phyloP scores from a whole-genome alignment of 2,888 invertebrate genomes.

The Neria commutata region DNA sequence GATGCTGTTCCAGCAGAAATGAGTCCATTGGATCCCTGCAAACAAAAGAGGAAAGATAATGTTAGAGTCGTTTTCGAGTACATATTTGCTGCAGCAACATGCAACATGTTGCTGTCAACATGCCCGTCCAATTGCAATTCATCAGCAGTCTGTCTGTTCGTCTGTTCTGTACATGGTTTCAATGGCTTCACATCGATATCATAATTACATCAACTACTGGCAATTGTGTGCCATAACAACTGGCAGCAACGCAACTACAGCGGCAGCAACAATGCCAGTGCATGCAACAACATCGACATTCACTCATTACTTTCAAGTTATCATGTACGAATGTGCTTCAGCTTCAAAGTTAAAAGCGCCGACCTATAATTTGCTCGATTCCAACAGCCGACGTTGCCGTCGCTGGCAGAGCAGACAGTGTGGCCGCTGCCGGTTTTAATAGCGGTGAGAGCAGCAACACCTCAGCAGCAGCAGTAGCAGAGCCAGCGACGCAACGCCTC shows the following conservation, averaged over 20 bases:
- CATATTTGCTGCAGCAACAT: neutral
- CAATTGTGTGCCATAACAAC: constrained; percentile 21
- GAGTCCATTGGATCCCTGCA: constrained; percentile 62
- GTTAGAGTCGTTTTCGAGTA: neutral
- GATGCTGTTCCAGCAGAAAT: constrained; percentile 60
- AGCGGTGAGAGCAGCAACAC: constrained; percentile 6
- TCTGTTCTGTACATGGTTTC: constrained; percentile 19
- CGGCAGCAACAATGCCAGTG: constrained; percentile 32
- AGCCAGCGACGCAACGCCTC: constrained; percentile 23
- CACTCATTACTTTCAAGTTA: constrained; percentile 60
- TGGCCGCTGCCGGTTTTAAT: constrained; percentile 33
- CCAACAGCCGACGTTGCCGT: constrained; percentile 54
- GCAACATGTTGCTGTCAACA: constrained; percentile 18
- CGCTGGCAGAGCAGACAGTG: constrained; percentile 30
- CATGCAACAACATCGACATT: constrained; percentile 42
- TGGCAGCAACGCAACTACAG: constrained; percentile 28
- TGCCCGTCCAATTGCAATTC: constrained; percentile 7
- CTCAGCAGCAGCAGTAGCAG: neutral
- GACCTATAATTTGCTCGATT: constrained; percentile 62
- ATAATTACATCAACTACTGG: constrained; percentile 30
- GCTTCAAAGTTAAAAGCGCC: constrained; percentile 62
- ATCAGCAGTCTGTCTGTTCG: neutral
- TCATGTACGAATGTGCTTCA: constrained; percentile 61
- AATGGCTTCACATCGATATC: constrained; percentile 26
- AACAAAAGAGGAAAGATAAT: neutral